Evolutionary conservation across 2,888 invertebrate species (phyloP).

Genomic region (Eilema depressum): DNA sequence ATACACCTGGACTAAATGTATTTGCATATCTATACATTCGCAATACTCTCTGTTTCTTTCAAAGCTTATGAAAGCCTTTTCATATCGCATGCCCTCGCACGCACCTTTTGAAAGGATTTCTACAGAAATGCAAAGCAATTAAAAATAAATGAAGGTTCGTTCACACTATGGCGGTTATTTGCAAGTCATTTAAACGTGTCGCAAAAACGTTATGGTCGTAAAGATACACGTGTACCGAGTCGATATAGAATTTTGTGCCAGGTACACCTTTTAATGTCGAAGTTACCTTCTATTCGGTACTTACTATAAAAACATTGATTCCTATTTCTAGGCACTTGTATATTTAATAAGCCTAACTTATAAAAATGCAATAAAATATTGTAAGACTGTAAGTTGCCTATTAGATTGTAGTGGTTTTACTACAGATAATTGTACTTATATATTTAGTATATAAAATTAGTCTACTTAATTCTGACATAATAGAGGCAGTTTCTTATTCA

Average conservation of each 20-base stretch:
- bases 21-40: neutral
- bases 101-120: conserved; percentile 9
- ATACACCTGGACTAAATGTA: neutral
- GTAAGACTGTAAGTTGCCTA: conserved; percentile 62
- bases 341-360: neutral
- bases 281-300: neutral
- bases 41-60: neutral
- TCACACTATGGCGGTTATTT: conserved; percentile 15
- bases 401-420: conserved; percentile 46
- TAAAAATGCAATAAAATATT: conserved; percentile 19
- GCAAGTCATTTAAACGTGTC: conserved; percentile 9
- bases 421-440: conserved; percentile 35
- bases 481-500: conserved; percentile 26
- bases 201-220: neutral
- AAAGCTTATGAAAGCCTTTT: conserved; percentile 10
- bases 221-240: neutral
- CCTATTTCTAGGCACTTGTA: neutral
- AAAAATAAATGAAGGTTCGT: conserved; percentile 21
- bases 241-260: neutral
- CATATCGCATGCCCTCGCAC: conserved; percentile 11
- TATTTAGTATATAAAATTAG: conserved; percentile 18
- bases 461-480: conserved; percentile 27
- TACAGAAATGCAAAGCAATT: conserved; percentile 19
- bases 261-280: too few relatives aligned
- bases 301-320: neutral